A percentile compares a stretch with the other conserved stretches of the same genome.
phyloP scores from a whole-genome alignment of 2,888 invertebrate genomes.

The Trachelus tabidus region DNA sequence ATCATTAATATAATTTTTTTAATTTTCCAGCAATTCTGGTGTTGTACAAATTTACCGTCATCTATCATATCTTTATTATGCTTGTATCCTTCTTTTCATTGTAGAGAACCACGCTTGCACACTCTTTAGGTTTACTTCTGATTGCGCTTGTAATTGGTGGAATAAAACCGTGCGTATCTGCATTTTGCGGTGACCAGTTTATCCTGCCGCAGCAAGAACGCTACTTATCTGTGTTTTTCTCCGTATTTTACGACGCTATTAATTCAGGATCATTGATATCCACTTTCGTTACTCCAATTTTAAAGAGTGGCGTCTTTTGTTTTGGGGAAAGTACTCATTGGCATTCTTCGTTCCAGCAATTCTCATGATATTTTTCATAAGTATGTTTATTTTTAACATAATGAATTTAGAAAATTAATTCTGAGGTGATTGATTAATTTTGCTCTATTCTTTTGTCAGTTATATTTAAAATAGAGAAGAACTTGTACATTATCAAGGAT shows the following conservation, averaged over 20 bases:
- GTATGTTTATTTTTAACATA: conserved; percentile 67
- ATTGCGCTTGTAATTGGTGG: conserved; percentile 94
- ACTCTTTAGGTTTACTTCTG: conserved; percentile 78
- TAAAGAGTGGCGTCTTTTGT: conserved; percentile 83
- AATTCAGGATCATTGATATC: conserved; percentile 92
- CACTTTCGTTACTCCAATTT: conserved; percentile 86
- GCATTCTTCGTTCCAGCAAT: conserved; percentile 92
- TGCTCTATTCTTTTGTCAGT: conserved; percentile 69
- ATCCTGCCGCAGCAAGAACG: conserved; percentile 81
- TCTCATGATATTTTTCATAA: conserved; percentile 84
- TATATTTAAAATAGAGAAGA: conserved; percentile 84
- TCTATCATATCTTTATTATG: conserved; percentile 91
- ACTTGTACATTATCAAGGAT: conserved; percentile 79
- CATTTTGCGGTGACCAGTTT: conserved; percentile 97
- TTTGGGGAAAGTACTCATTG: conserved; percentile 78
- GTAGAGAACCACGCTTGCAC: conserved; percentile 92
- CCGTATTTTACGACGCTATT: conserved; percentile 93
- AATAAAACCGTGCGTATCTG: conserved; percentile 95
- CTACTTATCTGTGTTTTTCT: conserved; percentile 88
- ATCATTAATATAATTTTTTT: conserved; percentile 8
- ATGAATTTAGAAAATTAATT: no score
- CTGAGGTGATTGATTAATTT: neutral
- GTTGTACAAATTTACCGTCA: conserved; percentile 85
- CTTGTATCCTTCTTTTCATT: conserved; percentile 91
- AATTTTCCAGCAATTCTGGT: conserved; percentile 86